These are phyloP conservation scores for Lytechinus variegatus DNA, from an alignment of 35 echinoderm and acorn worm species.

Conservation along the genomic window DNA sequence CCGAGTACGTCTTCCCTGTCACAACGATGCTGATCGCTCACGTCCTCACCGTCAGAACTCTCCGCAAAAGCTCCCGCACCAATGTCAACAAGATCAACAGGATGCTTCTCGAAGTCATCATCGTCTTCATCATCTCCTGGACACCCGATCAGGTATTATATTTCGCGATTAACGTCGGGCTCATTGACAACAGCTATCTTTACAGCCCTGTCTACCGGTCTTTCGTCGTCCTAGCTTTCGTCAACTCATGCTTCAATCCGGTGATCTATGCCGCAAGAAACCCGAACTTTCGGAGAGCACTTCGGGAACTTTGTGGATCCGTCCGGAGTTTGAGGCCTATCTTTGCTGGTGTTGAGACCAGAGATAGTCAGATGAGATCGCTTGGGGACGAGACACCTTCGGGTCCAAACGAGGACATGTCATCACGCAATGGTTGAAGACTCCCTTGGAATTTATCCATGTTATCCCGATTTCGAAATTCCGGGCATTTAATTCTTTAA, in stretches of 20 bases:
- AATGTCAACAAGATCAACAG: conserved; percentile 28
- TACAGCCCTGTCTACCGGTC: conserved; percentile 43
- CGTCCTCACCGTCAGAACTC: too few species aligned
- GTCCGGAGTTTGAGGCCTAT: neutral
- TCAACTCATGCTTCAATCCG: conserved; percentile 81
- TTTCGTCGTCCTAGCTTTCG: conserved; percentile 67
- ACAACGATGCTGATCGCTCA: too few species aligned
- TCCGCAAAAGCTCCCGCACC: too few species aligned
- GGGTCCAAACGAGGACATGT: neutral
- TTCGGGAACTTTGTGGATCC: neutral
- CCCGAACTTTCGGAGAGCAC: conserved; percentile 42
- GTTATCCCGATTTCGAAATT: too few species aligned
- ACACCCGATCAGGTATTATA: conserved; percentile 69
- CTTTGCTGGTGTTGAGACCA: neutral
- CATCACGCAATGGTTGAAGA: neutral
- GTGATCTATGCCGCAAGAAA: conserved; percentile 77
- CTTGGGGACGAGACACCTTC: neutral
- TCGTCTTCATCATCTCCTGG: conserved; percentile 81
- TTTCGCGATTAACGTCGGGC: conserved; percentile 60
- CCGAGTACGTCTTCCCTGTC: too few species aligned
- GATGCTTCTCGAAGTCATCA: conserved; percentile 69
- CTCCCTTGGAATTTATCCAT: too few species aligned
- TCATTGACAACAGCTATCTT: neutral
- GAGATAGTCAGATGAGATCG: neutral
- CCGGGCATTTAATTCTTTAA: too few species aligned